Conservation (phyloP, 2,113 vertebrate genomes). For the Pleuronectes platessa region DNA sequence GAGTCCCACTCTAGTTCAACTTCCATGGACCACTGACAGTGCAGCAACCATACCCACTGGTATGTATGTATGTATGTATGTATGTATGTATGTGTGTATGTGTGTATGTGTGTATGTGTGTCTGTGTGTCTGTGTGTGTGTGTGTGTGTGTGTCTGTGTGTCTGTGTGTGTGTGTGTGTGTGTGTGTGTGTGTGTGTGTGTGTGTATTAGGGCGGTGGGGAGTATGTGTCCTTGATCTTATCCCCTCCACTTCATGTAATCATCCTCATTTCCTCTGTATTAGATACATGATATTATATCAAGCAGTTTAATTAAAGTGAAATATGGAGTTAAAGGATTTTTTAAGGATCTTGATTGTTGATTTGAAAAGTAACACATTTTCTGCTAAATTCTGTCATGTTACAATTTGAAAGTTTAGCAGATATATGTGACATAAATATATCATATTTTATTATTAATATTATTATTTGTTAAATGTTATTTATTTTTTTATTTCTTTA, state of each 20-base stretch:
- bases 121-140: neutral
- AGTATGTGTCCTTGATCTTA: neutral
- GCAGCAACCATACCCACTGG: slow-evolving; percentile 38
- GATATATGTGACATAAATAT: neutral
- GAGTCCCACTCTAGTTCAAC: slow-evolving; percentile 59
- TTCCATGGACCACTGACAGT: slow-evolving; percentile 50
- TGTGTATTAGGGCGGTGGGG: neutral
- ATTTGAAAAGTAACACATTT: too few species aligned
- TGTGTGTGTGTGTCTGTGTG: too few species aligned
- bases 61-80: slow-evolving; percentile 14
- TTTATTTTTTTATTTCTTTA: neutral
- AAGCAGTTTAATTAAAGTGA: too few species aligned
- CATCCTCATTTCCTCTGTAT: neutral
- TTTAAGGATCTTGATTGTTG: too few species aligned
- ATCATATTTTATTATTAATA: too few species aligned
- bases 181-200: neutral
- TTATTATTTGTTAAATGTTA: too few species aligned
- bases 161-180: slow-evolving; percentile 29
- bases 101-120: neutral
- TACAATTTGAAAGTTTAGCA: too few species aligned
- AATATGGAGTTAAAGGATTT: too few species aligned
- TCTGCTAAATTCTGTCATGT: too few species aligned
- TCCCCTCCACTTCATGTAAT: neutral
- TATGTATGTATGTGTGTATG: slow-evolving; percentile 33
- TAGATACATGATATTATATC: too few species aligned